Base-by-base conservation (phyloP, 2,888 invertebrate species). In the Sarcophaga carnaria region DNA sequence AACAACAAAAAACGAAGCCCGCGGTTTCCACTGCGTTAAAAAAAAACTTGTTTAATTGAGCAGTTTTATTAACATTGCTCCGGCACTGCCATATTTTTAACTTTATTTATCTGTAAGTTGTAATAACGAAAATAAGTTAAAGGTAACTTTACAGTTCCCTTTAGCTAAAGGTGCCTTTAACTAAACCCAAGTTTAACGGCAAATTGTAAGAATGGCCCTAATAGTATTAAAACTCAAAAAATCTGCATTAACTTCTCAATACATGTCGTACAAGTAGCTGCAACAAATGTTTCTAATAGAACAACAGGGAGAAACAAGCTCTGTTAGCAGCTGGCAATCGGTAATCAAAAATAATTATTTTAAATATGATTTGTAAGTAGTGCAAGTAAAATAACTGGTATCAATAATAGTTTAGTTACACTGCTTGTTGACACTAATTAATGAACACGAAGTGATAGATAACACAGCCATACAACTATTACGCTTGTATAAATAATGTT, bases 371-470 rank as follows among this genome's bases (percentile, higher is more conserved):
- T 37, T 37, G 37, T 37, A 37, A 54, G 17, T 54, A 54, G 54
- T 54, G 17, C 54, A 54, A 54, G 54, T 54, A 54, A 54, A 54
- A 17, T 54, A 17, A 2, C 54, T 67, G 25, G 67, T 78, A 62
- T 62, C 74, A 59, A 64, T 27, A 20, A 49, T 47, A 62, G 67
- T 75, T 75, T 27, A 2, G 37, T 37, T 37, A 10, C 37, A 37
- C 37, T 37, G 8, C 37, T 74, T 78, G 74, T 83, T 62, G 67
- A 67, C 78, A 67, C 49, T 74, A 78, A 83, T 83, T 74, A 67
- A 74, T 54, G 17, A 78, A 79, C 83, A 83, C 63, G 27, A 25
- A 60, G 37, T 37, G 37, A 37, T 37, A 37, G 83, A 83, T 83
- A 83, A 78, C 37, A 62, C n/a, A 45, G 54, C 17, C 54, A 4